Evolutionary conservation across 2,113 vertebrate species (phyloP), one percentile per base, ranked within the genome.

Genomic region (Tyrannus savana): DNA sequence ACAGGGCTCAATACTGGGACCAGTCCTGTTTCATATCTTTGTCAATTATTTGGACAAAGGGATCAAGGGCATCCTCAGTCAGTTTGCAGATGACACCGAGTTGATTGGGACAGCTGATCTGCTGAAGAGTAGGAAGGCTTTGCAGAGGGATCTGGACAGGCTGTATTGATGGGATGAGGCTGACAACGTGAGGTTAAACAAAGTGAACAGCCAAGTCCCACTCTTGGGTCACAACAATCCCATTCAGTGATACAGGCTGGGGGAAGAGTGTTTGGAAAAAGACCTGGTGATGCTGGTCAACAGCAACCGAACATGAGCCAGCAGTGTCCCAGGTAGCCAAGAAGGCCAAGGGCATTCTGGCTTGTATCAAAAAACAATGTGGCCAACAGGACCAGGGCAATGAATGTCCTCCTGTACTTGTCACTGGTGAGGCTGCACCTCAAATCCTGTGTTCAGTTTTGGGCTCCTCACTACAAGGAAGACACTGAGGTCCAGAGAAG

Each of bases 161-260:
- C 15, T 39, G 37, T 55, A 41, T 12, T 6, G 7, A 1, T 19
- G n/a, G 16, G 9, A 47, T 14, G 47, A 41, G 12, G 24, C 13
- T 47, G 22, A 1, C 6, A 30, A 11, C 35, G 2, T 12, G 24
- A 60, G 24, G 8, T 53, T 41, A 24, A 68, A 4, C 14, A 41
- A 49, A 21, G 3, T 30, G 21, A 35, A 8, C 17, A 10, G 7
- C 25, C 21, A 10, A 14, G 24, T 68, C 39, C 16, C 44, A 28
- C 5, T 6, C 17, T 25, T 64, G 37, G 9, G 31, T 33, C 37
- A 81, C 59, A 74, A 13, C 10, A 44, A 24, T 10, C 12, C 6
- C 37, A 1, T 9, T 28, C 27, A 66, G 23, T 0, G 0, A 44
- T 37, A 0, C 37, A 74, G 68, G 37, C 18, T 52, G 37, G 37